A percentile compares a stretch with the other conserved stretches of the same genome.
These are phyloP conservation scores for Acanthiza pusilla DNA, from an alignment of 2,797 vertebrate species.

Conservation along the genomic window DNA sequence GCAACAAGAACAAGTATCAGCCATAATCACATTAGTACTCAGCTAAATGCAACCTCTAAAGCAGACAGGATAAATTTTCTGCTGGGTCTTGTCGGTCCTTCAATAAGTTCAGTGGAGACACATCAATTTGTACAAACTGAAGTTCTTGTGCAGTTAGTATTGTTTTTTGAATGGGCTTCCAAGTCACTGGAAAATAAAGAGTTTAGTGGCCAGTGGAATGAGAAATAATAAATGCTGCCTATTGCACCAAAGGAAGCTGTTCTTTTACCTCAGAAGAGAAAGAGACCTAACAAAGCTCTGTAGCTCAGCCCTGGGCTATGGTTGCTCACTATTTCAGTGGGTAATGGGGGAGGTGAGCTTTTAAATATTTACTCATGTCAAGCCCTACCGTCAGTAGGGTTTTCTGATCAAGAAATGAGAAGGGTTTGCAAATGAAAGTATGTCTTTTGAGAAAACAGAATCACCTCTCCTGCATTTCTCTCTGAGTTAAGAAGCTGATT, in stretches of 20 bases:
- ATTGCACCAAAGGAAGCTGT: background rate
- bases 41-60: background rate
- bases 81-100: background rate
- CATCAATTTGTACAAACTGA: background rate
- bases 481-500: background rate
- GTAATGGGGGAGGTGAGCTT: background rate
- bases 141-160: background rate
- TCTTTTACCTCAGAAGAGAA: background rate
- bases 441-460: background rate
- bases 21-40: background rate
- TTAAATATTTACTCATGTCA: background rate
- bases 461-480: background rate
- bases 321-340: background rate
- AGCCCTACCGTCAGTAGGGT: background rate
- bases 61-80: background rate
- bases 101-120: background rate
- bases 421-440: background rate
- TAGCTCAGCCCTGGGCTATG: background rate
- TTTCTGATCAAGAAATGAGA: background rate
- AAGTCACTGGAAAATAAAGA: background rate
- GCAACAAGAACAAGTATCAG: background rate
- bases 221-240: background rate
- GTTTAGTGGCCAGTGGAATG: background rate
- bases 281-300: background rate
- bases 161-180: background rate